Conservation (phyloP, 2,113 vertebrate species). For the human region DNA sequence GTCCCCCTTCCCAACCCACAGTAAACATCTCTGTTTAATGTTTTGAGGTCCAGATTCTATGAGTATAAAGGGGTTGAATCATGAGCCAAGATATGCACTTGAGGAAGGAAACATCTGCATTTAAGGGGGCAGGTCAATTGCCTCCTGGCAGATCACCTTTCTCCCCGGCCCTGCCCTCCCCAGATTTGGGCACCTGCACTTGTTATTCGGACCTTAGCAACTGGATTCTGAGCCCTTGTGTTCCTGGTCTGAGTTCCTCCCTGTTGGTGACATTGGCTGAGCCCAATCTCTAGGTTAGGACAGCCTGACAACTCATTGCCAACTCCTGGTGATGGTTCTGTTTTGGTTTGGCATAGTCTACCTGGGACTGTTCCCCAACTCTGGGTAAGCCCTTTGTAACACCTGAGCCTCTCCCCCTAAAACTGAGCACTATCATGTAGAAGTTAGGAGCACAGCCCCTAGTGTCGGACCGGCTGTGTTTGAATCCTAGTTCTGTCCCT, state of each 20-base stretch:
- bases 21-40: background rate
- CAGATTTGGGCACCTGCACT: background rate
- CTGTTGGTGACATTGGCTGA: background rate
- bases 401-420: background rate
- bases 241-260: background rate
- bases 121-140: background rate
- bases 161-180: background rate
- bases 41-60: constrained; percentile 8
- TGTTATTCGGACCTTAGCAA: background rate
- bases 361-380: background rate
- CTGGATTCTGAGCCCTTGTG: background rate
- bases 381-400: background rate
- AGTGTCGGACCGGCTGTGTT: background rate
- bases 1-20: background rate
- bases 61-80: background rate
- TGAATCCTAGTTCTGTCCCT: background rate
- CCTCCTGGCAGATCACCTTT: background rate
- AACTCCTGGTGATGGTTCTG: background rate
- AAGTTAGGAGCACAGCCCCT: background rate
- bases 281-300: background rate
- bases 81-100: background rate
- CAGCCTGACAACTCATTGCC: background rate
- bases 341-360: background rate
- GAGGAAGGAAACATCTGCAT: background rate
- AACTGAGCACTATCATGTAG: background rate